Conservation (phyloP, 2,113 vertebrate species). For the Dicentrarchus labrax region DNA sequence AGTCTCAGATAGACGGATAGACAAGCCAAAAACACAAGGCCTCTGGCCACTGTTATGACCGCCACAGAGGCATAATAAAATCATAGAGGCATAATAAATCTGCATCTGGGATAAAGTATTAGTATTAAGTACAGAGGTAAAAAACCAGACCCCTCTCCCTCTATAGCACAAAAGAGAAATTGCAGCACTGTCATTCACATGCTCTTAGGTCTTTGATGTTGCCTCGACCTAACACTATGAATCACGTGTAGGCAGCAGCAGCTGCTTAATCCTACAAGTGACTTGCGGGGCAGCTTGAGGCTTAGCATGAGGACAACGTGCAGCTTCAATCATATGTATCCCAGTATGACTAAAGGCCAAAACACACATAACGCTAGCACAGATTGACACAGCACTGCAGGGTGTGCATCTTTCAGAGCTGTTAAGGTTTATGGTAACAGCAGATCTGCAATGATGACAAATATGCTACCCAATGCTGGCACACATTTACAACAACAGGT, state of each 20-base stretch:
- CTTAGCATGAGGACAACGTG: conserved; percentile 10
- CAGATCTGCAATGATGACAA: no score
- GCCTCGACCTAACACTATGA: conserved; percentile 5
- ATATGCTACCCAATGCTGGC: no score
- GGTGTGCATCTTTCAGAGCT: no score
- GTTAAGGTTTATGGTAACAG: no score
- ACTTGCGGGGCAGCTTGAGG: neutral
- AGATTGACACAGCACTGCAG: no score
- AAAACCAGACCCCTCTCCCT: conserved; percentile 3
- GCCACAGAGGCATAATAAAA: no score
- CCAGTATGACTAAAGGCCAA: no score
- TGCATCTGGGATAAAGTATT: conserved; percentile 34
- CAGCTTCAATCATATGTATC: neutral
- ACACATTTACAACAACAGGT: no score
- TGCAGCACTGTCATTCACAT: conserved; percentile 66
- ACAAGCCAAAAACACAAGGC: no score
- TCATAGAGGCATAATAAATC: neutral
- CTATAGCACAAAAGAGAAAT: conserved; percentile 66
- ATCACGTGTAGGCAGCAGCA: neutral
- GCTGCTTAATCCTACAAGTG: neutral
- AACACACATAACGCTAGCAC: no score
- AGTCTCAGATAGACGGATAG: no score
- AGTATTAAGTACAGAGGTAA: conserved; percentile 32
- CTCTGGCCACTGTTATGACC: no score
- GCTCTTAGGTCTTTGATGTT: conserved; percentile 66